phyloP scores from a whole-genome alignment of 2,113 vertebrate genomes.

The Neogale vison region DNA sequence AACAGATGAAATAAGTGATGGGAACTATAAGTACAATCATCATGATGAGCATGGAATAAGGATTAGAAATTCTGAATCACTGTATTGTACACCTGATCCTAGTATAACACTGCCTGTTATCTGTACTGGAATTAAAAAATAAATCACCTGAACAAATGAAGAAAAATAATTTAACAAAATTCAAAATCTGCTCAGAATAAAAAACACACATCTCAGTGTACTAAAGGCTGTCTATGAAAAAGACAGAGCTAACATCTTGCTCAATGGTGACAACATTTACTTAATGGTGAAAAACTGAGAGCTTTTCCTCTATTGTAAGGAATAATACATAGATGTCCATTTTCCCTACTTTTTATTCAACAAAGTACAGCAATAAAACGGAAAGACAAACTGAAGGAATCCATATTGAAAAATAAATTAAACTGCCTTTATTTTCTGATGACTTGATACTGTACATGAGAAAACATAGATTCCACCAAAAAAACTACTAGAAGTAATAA shows the following conservation, averaged over 20 bases:
- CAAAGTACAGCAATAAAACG: neutral
- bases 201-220: neutral
- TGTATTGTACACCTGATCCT: neutral
- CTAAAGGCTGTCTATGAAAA: neutral
- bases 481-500: neutral
- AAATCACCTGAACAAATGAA: neutral
- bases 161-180: neutral
- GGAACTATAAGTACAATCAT: neutral
- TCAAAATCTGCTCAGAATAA: neutral
- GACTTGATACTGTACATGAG: neutral
- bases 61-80: neutral
- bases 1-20: neutral
- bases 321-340: neutral
- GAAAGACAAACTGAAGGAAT: neutral
- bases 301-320: neutral
- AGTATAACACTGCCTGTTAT: neutral
- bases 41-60: neutral
- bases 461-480: neutral
- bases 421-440: neutral
- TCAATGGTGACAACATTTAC: neutral
- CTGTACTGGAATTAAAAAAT: neutral
- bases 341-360: neutral
- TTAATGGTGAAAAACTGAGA: neutral
- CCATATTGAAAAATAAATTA: neutral
- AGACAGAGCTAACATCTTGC: neutral